Evolutionary conservation across 2,888 invertebrate species (phyloP), one percentile per base, ranked within the genome.

Genomic region (Eilema sororculum): DNA sequence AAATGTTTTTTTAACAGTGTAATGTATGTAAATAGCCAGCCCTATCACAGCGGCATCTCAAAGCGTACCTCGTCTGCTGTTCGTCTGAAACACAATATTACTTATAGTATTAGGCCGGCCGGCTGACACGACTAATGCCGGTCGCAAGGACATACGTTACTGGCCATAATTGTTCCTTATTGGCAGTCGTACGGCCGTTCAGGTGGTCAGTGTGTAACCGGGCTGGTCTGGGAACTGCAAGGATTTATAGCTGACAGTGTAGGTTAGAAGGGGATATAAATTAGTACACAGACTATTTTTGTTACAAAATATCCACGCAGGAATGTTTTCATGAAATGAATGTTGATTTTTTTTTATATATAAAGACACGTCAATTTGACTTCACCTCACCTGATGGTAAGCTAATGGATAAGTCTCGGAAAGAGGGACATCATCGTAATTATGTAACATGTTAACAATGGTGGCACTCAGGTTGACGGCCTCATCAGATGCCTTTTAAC

Each of bases 41-140:
- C 82, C 84, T 82, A 77, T 20, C 25, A 13, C 4, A 46, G 84
- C 82, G 82, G 82, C 84, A 81, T 73, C 65, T 78, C 82, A 82
- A 82, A 82, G 82, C 78, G 71, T 74, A 78, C 73, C 73, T 75
- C 74, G 75, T 75, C 75, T 74, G 70, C 58, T 76, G 77, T 83
- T 76, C 76, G 73, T 82, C 78, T 78, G 76, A 79, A 77, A 79
- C 76, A 75, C 73, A 76, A 75, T 74, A 77, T 85, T 83, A 84
- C 82, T 79, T 76, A 81, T 79, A 75, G 78, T 80, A 82, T 81
- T 80, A 76, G 77, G 77, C 76, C 73, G 77, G 78, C 81, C 78
- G 78, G 79, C 82, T 87, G 77, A 79, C 74, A 76, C 81, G 82
- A 87, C 84, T 87, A 87, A 87, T 87, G 87, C 84, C 79, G 79